phyloP scores from a whole-genome alignment of 2,113 vertebrate genomes.

The Typhlomys cinereus region DNA sequence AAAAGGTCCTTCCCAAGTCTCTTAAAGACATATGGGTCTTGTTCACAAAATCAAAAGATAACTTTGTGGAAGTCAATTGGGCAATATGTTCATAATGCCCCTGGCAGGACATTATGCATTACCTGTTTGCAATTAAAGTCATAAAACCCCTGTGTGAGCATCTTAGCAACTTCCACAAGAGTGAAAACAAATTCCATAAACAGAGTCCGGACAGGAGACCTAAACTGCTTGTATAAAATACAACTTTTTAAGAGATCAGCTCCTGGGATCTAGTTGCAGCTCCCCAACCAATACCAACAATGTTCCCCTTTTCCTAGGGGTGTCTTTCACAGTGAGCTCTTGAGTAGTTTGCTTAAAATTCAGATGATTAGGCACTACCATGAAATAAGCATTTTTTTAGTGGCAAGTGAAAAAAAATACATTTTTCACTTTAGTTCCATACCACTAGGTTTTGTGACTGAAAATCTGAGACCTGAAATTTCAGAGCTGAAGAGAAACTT shows the following conservation, averaged over 20 bases:
- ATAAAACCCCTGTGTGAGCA: conserved; percentile 76
- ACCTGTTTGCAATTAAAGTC: conserved; percentile 85
- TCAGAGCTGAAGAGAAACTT: neutral
- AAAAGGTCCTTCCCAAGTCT: conserved; percentile 47
- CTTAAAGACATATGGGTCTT: conserved; percentile 66
- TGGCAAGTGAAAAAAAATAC: neutral
- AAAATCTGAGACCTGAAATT: neutral
- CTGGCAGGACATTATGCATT: too few species aligned
- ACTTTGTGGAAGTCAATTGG: conserved; percentile 77
- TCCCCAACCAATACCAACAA: neutral
- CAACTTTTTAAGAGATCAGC: conserved; percentile 66
- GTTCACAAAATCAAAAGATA: conserved; percentile 79
- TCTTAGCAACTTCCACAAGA: conserved; percentile 75
- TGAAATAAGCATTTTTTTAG: neutral
- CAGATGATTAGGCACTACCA: neutral
- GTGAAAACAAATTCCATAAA: conserved; percentile 77
- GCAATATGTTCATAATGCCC: too few species aligned
- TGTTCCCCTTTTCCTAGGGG: neutral
- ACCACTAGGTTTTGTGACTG: neutral
- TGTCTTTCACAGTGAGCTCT: neutral
- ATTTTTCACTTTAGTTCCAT: neutral
- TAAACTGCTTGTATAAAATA: conserved; percentile 75
- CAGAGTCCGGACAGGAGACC: conserved; percentile 77
- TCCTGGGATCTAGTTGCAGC: neutral
- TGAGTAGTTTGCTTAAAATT: neutral